phyloP scores from a whole-genome alignment of 2,113 vertebrate genomes.

The Pyrgilauda ruficollis region DNA sequence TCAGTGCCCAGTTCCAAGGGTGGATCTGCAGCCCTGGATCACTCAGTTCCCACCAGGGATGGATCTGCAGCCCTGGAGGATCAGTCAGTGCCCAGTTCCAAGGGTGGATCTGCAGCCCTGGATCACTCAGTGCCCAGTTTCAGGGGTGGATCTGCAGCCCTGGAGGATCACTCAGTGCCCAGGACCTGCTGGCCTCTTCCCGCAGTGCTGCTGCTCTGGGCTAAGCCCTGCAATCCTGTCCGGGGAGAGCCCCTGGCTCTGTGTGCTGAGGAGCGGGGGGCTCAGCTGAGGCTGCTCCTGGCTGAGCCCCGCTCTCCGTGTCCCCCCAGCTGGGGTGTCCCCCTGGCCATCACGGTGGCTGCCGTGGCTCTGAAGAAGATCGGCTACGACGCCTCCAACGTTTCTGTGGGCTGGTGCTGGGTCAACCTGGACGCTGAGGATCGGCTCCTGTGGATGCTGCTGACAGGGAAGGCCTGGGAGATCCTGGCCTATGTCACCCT shows the following conservation, averaged over 20 bases:
- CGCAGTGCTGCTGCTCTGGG: not conserved
- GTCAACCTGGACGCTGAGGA: constrained; percentile 81
- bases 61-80: too few species aligned
- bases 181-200: rapidly evolving
- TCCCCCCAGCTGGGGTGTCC: constrained; percentile 87
- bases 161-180: rapidly evolving
- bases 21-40: too few species aligned
- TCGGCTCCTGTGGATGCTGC: constrained; percentile 89
- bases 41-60: too few species aligned
- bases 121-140: too few species aligned
- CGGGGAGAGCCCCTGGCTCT: not conserved
- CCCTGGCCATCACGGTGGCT: constrained; percentile 81
- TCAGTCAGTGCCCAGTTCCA: too few species aligned
- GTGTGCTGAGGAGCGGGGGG: not conserved
- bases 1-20: too few species aligned
- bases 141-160: not conserved
- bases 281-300: not conserved
- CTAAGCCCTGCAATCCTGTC: rapidly evolving
- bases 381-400: constrained; percentile 90
- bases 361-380: constrained; percentile 89
- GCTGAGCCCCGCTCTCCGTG: not conserved
- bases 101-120: too few species aligned
- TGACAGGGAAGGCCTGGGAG: constrained; percentile 94
- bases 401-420: constrained; percentile 98
- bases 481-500: constrained; percentile 88